A percentile compares a stretch with the other conserved stretches of the same genome.
These are phyloP conservation scores for Hyposmocoma kahamanoa DNA, from an alignment of 1,140 invertebrate species.

Conservation along the genomic window DNA sequence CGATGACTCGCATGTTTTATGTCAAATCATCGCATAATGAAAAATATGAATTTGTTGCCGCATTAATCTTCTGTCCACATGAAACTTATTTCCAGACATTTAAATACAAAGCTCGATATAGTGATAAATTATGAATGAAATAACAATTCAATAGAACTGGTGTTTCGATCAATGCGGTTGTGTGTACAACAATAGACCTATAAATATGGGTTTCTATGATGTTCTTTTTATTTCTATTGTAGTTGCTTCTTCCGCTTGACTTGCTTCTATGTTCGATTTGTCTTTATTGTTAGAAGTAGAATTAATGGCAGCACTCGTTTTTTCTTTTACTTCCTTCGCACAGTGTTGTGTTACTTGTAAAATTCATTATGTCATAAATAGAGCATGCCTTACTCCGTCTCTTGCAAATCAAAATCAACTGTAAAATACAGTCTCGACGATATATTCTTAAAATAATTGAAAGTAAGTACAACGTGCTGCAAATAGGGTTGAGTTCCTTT, in stretches of 20 bases:
- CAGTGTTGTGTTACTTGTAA: too few species aligned
- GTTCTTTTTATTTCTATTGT: slow-evolving; percentile 44
- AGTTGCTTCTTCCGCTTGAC: slow-evolving; percentile 34
- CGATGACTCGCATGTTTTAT: slow-evolving; percentile 45
- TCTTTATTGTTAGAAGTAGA: slow-evolving; percentile 37
- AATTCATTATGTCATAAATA: too few species aligned
- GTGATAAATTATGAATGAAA: slow-evolving; percentile 63
- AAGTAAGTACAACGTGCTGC: too few species aligned
- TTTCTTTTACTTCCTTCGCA: too few species aligned
- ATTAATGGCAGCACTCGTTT: too few species aligned
- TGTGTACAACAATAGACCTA: slow-evolving; percentile 52
- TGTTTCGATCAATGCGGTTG: slow-evolving; percentile 35
- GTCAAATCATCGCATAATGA: slow-evolving; percentile 52
- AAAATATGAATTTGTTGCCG: slow-evolving; percentile 44
- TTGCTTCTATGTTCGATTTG: slow-evolving; percentile 30
- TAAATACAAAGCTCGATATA: slow-evolving; percentile 57
- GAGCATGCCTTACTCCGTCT: too few species aligned
- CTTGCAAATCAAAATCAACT: too few species aligned
- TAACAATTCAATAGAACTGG: slow-evolving; percentile 50
- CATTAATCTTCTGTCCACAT: slow-evolving; percentile 48
- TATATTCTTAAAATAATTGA: too few species aligned
- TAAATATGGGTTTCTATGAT: slow-evolving; percentile 54
- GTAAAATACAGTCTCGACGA: too few species aligned
- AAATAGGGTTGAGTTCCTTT: too few species aligned
- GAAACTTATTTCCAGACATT: slow-evolving; percentile 47